These are phyloP conservation scores for Brevimyrus niger DNA, from an alignment of 2,113 vertebrate species.

Conservation along the genomic window DNA sequence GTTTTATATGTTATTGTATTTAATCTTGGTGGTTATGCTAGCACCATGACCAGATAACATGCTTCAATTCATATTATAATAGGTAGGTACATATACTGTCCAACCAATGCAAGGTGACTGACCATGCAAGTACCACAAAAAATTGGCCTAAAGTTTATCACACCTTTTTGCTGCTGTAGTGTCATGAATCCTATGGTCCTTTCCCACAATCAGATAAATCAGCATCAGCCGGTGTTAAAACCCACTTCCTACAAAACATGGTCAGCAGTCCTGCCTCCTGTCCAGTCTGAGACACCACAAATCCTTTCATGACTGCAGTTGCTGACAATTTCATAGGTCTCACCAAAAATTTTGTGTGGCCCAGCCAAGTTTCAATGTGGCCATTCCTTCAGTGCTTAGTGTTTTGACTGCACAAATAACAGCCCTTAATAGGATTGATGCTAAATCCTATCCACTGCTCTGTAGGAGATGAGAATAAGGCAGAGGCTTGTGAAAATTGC, in stretches of 20 bases:
- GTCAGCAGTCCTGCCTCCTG: background rate
- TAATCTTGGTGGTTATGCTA: background rate
- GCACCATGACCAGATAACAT: background rate
- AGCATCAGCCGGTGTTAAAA: background rate
- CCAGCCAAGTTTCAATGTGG: background rate
- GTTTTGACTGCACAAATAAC: slow-evolving; percentile 5
- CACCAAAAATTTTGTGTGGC: background rate
- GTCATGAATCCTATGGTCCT: background rate
- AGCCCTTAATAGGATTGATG: background rate
- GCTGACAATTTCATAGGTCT: background rate
- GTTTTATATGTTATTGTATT: background rate
- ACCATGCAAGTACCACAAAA: background rate
- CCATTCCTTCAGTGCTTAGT: background rate
- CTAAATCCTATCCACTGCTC: background rate
- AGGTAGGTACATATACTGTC: background rate
- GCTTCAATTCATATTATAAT: background rate
- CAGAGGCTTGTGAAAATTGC: slow-evolving; percentile 4
- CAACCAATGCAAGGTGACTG: background rate
- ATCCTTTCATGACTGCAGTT: background rate
- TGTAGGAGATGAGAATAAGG: background rate
- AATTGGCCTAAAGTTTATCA: background rate
- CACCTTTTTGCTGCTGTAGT: background rate
- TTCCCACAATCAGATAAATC: background rate
- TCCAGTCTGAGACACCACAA: background rate
- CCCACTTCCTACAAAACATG: background rate